A percentile compares a stretch with the other conserved stretches of the same genome.
Evolutionary conservation across 2,113 vertebrate species (phyloP).

Genomic region (Onychostoma macrolepis): DNA sequence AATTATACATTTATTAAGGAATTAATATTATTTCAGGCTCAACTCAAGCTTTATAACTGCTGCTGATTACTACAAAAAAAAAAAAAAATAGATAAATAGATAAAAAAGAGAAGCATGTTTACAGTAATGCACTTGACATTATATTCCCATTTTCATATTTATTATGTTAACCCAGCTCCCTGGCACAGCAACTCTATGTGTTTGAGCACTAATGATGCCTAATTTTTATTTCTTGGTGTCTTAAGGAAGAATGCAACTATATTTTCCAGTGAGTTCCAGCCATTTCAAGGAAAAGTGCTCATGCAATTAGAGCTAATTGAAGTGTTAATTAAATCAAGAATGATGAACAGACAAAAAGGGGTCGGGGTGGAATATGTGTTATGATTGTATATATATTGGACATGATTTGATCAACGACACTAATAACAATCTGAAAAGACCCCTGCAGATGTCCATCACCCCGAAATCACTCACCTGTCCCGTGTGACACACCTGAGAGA

Average conservation of each 20-base stretch:
- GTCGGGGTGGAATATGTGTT: background rate
- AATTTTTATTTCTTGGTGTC: background rate
- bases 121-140: background rate
- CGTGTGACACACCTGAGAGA: conserved; percentile 50
- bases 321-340: background rate
- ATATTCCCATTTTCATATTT: background rate
- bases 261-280: background rate
- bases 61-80: background rate
- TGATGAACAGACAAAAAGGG: background rate
- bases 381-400: background rate
- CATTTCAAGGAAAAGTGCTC: background rate
- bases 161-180: background rate
- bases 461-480: conserved; percentile 76
- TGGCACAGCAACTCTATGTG: background rate
- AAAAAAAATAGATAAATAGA: background rate
- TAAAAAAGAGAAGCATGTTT: background rate
- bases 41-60: background rate
- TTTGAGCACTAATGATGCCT: background rate
- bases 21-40: background rate
- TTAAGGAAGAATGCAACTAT: background rate
- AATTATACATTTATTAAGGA: too few relatives aligned
- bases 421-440: conserved; percentile 22
- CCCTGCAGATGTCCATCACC: background rate
- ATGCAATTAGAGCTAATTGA: background rate
- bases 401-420: conserved; percentile 48